Evolutionary conservation across 2,888 invertebrate genomes (phyloP).

Genomic region (Drosophila eohydei): DNA sequence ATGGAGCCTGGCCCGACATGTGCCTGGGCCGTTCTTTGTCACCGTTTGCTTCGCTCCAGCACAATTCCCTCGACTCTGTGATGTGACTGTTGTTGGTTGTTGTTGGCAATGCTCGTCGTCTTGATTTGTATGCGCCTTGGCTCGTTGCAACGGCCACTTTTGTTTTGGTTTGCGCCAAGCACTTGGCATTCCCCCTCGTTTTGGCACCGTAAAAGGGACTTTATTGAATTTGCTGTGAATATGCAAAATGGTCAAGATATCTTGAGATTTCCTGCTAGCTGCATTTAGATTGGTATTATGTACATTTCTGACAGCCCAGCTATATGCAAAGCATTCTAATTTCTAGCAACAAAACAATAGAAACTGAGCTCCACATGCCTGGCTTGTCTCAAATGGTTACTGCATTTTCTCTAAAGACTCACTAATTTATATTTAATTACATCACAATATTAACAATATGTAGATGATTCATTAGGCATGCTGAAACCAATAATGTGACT

Average conservation of each 20-base stretch:
- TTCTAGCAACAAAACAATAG: conserved; percentile 13
- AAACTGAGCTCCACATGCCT: neutral
- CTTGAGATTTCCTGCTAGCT: conserved; percentile 34
- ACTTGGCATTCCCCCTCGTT: conserved; percentile 59
- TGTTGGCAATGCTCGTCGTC: conserved; percentile 34
- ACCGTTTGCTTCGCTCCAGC: conserved; percentile 28
- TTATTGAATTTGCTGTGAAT: conserved; percentile 61
- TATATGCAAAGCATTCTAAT: conserved; percentile 26
- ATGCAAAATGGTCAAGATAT: conserved; percentile 44
- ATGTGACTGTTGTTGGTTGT: conserved; percentile 46
- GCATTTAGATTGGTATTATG: conserved; percentile 26
- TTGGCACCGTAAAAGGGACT: conserved; percentile 42
- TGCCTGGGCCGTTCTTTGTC: conserved; percentile 30
- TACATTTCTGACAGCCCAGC: conserved; percentile 11
- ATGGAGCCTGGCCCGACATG: conserved; percentile 32
- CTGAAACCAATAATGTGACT: no score
- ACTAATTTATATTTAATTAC: neutral
- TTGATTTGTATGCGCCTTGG: conserved; percentile 74
- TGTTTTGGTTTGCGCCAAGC: conserved; percentile 55
- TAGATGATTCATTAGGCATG: no score
- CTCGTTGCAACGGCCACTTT: conserved; percentile 67
- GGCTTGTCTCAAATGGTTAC: neutral
- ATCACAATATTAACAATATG: neutral
- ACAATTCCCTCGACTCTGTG: conserved; percentile 46
- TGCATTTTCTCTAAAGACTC: neutral